A percentile compares a stretch with the other conserved stretches of the same genome.
phyloP scores from a whole-genome alignment of 2,888 invertebrate species.

The Atethmia centrago region DNA sequence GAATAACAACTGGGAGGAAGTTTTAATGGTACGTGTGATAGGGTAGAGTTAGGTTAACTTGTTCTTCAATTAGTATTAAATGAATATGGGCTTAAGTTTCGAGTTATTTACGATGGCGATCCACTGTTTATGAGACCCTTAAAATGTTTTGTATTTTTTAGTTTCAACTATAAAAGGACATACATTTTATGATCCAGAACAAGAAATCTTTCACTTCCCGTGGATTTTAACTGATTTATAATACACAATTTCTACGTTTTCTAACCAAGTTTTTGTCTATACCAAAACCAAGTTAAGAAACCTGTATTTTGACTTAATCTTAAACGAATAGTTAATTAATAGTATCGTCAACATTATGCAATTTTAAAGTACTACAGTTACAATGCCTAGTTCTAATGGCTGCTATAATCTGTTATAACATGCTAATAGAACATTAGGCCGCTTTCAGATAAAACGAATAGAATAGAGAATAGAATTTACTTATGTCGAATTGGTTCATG shows the following conservation, averaged over 20 bases:
- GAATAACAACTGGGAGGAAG: background rate
- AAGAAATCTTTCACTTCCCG: background rate
- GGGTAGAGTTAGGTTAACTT: background rate
- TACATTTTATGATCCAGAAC: background rate
- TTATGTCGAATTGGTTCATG: conserved; percentile 12
- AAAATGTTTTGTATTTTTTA: background rate
- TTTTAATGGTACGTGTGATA: background rate
- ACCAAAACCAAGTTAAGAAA: background rate
- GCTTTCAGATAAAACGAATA: conserved; percentile 22
- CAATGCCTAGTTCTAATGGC: conserved; percentile 35
- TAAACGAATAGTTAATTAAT: background rate
- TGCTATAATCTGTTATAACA: conserved; percentile 29
- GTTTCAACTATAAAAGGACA: background rate
- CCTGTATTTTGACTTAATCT: background rate
- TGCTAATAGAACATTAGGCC: conserved; percentile 43
- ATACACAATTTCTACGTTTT: background rate
- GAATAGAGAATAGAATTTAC: conserved; percentile 1
- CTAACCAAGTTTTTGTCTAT: background rate
- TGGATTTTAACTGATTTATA: background rate
- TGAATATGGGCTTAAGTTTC: background rate
- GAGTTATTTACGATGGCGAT: background rate
- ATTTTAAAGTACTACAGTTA: conserved; percentile 3
- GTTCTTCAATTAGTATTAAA: background rate
- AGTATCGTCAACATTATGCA: conserved; percentile 4
- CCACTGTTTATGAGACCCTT: background rate